Evolutionary conservation across 1,140 invertebrate genomes (phyloP).

Genomic region (Matsumurasca onukii): DNA sequence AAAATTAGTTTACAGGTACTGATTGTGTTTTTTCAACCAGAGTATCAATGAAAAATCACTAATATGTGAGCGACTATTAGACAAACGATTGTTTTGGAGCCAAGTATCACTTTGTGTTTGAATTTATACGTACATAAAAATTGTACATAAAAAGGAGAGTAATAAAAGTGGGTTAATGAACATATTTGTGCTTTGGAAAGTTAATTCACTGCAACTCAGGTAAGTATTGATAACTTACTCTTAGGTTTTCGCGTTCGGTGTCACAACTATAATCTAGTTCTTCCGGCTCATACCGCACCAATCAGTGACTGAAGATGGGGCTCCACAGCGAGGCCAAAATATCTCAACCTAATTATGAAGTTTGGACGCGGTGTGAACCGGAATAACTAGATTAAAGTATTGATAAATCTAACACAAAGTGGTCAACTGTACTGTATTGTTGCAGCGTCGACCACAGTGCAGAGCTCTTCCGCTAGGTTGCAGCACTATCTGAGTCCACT

Average conservation of each 20-base stretch:
- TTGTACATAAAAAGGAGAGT: background rate
- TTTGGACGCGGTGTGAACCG: too few relatives aligned
- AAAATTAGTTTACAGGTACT: too few relatives aligned
- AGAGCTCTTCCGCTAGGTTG: conserved; percentile 1
- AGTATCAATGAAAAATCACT: too few relatives aligned
- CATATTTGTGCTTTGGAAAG: background rate
- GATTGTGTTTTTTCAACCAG: too few relatives aligned
- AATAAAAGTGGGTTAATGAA: background rate
- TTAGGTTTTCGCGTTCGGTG: too few relatives aligned
- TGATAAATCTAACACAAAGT: background rate
- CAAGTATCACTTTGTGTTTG: background rate
- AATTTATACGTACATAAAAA: background rate
- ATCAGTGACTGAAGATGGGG: too few relatives aligned
- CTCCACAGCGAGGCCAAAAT: too few relatives aligned
- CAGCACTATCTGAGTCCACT: background rate
- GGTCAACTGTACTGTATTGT: background rate
- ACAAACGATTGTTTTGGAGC: background rate
- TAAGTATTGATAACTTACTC: background rate
- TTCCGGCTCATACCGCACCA: too few relatives aligned
- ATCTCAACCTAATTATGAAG: too few relatives aligned
- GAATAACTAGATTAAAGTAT: background rate
- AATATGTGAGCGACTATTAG: too few relatives aligned
- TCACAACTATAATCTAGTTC: too few relatives aligned
- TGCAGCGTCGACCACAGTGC: conserved; percentile 6
- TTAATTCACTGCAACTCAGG: background rate